Percentiles rank a stretch among this genome's conserved stretches.
Conservation (phyloP, 2,888 invertebrate species). For the Ectemnius lituratus region DNA sequence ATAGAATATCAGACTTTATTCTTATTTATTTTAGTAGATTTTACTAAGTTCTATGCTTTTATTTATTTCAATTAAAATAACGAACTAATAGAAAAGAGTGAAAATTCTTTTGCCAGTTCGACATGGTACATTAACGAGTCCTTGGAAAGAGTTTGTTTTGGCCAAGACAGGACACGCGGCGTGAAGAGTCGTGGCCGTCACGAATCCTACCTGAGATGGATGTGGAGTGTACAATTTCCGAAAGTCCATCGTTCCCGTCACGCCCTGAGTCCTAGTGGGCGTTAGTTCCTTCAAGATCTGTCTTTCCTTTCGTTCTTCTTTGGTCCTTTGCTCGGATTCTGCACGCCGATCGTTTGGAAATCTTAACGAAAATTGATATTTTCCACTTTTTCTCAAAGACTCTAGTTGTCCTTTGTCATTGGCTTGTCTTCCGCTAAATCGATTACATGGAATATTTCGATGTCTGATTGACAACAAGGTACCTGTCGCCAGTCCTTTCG, state of each 20-base stretch:
- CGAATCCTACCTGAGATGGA: slow-evolving; percentile 67
- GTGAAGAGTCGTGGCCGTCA: slow-evolving; percentile 44
- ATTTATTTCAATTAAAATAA: too few relatives aligned
- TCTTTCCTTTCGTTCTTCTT: slow-evolving; percentile 26
- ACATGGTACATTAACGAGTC: too few relatives aligned
- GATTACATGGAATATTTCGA: slow-evolving; percentile 31
- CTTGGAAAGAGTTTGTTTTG: too few relatives aligned
- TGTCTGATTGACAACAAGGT: slow-evolving; percentile 14
- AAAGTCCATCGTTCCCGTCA: slow-evolving; percentile 53
- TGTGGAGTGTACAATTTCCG: slow-evolving; percentile 53
- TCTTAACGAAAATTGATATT: neutral
- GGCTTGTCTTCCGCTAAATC: slow-evolving; percentile 15
- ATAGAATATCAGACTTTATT: too few relatives aligned
- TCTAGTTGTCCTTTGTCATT: slow-evolving; percentile 8
- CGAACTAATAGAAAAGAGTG: too few relatives aligned
- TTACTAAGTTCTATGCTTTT: too few relatives aligned
- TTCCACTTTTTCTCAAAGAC: slow-evolving; percentile 10
- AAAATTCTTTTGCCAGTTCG: too few relatives aligned
- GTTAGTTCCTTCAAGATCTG: slow-evolving; percentile 37
- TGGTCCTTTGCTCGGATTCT: neutral
- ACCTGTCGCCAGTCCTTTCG: slow-evolving; percentile 12
- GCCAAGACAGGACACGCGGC: neutral
- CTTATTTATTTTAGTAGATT: too few relatives aligned
- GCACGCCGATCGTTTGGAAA: slow-evolving; percentile 3
- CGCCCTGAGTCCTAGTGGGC: slow-evolving; percentile 43